Conservation (phyloP, 2,113 vertebrate genomes). For the Ciconia maguari region DNA sequence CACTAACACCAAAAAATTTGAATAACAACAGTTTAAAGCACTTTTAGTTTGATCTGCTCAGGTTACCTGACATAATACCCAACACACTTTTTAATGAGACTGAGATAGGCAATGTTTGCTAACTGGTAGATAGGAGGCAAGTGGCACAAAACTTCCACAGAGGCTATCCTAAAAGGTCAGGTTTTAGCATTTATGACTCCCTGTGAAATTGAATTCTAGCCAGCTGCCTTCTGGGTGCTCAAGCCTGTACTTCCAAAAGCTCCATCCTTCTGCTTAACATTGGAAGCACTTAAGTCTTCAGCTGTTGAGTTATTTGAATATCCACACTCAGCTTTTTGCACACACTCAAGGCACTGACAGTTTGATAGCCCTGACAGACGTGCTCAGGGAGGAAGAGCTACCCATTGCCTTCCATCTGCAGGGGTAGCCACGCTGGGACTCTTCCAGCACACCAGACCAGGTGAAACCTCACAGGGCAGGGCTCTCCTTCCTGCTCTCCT, state of each 20-base stretch:
- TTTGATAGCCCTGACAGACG: neutral
- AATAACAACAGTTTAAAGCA: neutral
- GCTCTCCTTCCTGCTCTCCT: neutral
- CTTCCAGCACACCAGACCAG: fast-evolving
- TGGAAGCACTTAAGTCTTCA: neutral
- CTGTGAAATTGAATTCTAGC: neutral
- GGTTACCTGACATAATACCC: neutral
- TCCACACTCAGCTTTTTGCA: neutral
- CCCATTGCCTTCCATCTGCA: neutral
- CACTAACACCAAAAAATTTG: neutral
- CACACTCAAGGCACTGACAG: no score
- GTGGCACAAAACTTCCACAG: neutral
- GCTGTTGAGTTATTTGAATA: neutral
- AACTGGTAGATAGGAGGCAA: neutral
- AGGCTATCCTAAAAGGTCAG: neutral
- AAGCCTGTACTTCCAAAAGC: neutral
- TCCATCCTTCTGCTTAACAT: neutral
- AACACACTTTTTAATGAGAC: neutral
- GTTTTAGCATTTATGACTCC: neutral
- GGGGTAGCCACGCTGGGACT: neutral
- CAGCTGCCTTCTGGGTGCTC: neutral
- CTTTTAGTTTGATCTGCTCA: neutral
- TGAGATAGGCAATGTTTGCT: neutral
- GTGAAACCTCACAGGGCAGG: neutral
- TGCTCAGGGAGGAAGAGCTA: neutral